Evolutionary conservation across 2,888 invertebrate species (phyloP), one percentile per base, ranked within the genome.

Genomic region (Uropetala carovei): DNA sequence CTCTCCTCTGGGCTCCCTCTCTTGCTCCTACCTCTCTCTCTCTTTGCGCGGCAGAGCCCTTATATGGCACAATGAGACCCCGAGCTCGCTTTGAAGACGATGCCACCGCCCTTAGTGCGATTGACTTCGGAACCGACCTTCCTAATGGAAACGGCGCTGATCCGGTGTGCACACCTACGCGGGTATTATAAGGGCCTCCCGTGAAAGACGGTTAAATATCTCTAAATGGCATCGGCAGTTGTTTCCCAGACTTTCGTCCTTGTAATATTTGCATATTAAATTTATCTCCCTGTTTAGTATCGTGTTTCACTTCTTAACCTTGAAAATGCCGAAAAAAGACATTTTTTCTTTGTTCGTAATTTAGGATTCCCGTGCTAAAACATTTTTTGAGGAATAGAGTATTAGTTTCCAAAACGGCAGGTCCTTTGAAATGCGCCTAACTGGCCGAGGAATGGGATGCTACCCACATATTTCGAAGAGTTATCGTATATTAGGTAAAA

Each of bases 261-360:
- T 75, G 75, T 75, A 13, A 75, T 75, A 75, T 75, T 75, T 75
- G 22, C 75, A 75, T 75, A 75, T 75, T 27, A 27, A 75, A 75
- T 75, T 75, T 75, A 13, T 75, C 75, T 75, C 27, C 75, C 22
- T 75, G 75, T 75, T 75, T 75, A 27, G 75, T 27, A 27, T 27
- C 75, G 75, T 75, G 75, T 75, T 75, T 75, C 75, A 75, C 75
- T 75, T 75, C 75, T 75, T 75, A 75, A 75, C 75, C 75, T 75
- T 75, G 75, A 27, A 27, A 27, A 75, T 27, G 22, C 22, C 75
- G 13, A 75, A 75, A 75, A 27, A 22, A 27, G 75, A 75, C 22
- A 75, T 22, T 27, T 10, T 75, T 27, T 75, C 75, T 75, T 75
- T 75, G 75, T 75, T 75, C 75, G 75, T 22, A 27, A 75, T 27